phyloP scores from a whole-genome alignment of 2,113 vertebrate genomes.

The Taurulus bubalis region DNA sequence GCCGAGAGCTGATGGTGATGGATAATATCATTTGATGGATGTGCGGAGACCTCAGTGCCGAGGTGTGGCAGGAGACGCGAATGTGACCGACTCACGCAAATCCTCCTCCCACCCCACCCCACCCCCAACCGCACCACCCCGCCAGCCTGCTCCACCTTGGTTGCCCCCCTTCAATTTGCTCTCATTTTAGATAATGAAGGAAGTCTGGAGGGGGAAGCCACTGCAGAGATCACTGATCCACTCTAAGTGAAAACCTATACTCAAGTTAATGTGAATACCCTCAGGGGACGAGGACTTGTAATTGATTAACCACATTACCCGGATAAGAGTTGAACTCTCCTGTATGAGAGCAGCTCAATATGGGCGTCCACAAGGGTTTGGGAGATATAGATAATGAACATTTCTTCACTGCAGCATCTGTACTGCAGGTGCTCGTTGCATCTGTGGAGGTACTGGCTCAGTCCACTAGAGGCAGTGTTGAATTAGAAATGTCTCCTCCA shows the following conservation, averaged over 20 bases:
- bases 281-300: slow-evolving; percentile 77
- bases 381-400: slow-evolving; percentile 65
- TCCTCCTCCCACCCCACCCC: slow-evolving; percentile 15
- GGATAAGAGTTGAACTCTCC: slow-evolving; percentile 78
- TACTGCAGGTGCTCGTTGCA: slow-evolving; percentile 66
- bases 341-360: slow-evolving; percentile 72
- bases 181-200: slow-evolving; percentile 83
- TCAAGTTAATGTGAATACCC: slow-evolving; percentile 83
- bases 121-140: slow-evolving; percentile 13
- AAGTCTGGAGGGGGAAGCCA: slow-evolving; percentile 78
- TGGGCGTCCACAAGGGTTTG: slow-evolving; percentile 46
- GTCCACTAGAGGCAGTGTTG: slow-evolving; percentile 82
- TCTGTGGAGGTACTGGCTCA: slow-evolving; percentile 22
- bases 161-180: slow-evolving; percentile 73
- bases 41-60: slow-evolving; percentile 13
- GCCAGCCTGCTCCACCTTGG: slow-evolving; percentile 67
- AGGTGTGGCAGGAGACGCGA: slow-evolving; percentile 54
- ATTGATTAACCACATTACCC: slow-evolving; percentile 82
- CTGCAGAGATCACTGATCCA: slow-evolving; percentile 81
- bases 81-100: slow-evolving; percentile 63
- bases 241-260: slow-evolving; percentile 85
- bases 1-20: slow-evolving; percentile 55
- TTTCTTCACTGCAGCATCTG: slow-evolving; percentile 60
- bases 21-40: slow-evolving; percentile 68
- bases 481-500: slow-evolving; percentile 59